Conservation (phyloP, 2,113 vertebrate species). For the Pogona vitticeps region DNA sequence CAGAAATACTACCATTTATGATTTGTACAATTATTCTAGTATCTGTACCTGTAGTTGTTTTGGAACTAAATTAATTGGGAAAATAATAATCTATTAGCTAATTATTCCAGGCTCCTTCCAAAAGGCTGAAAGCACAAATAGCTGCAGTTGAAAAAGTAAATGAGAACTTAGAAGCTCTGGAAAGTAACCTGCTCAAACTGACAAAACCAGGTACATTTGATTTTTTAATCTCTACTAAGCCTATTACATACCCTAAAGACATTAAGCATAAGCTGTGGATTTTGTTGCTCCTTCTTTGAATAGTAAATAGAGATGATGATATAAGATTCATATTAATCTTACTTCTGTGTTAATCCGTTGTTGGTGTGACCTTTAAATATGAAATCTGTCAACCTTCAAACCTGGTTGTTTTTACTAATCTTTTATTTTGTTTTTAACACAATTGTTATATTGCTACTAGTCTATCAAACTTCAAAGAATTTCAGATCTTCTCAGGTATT, state of each 20-base stretch:
- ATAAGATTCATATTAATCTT: not conserved
- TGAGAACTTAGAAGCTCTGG: conserved; percentile 80
- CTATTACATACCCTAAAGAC: conserved; percentile 21
- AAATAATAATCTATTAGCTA: conserved; percentile 32
- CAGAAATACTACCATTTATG: not conserved
- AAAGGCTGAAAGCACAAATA: conserved; percentile 54
- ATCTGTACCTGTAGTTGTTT: not conserved
- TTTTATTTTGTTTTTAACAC: not conserved
- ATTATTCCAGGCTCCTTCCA: conserved; percentile 62
- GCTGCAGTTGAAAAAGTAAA: conserved; percentile 70
- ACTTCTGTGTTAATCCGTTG: not conserved
- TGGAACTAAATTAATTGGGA: conserved; percentile 9
- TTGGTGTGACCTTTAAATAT: not conserved
- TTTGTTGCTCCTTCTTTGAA: not conserved
- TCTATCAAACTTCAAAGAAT: no score
- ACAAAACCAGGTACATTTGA: conserved; percentile 66
- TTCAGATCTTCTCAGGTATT: no score
- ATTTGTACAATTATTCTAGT: not conserved
- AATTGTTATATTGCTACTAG: not conserved
- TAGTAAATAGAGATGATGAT: conserved; percentile 8
- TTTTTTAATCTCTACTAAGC: not conserved
- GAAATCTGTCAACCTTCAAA: not conserved
- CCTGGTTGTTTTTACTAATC: not conserved
- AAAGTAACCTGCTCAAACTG: conserved; percentile 72
- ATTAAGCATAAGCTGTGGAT: not conserved